Evolutionary conservation across 2,797 vertebrate genomes (phyloP).

Genomic region (Pipistrellus nathusii): DNA sequence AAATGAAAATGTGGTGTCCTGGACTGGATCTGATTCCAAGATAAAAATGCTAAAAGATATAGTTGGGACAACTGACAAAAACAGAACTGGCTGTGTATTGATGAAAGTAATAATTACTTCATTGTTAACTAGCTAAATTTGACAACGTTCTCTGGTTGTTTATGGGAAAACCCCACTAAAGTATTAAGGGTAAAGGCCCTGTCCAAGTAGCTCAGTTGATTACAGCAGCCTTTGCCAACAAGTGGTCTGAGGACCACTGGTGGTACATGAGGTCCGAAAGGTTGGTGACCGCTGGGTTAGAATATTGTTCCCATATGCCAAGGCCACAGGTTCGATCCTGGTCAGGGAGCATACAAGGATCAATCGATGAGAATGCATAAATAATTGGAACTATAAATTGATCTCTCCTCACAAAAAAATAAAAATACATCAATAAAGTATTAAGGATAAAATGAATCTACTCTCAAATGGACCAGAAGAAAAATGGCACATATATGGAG

Average conservation of each 20-base stretch:
- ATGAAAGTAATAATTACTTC: rapidly evolving
- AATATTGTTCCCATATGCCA: not conserved
- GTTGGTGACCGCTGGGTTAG: not conserved
- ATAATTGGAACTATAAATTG: not conserved
- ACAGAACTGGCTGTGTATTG: no score
- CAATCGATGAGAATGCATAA: not conserved
- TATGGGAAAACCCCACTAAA: not conserved
- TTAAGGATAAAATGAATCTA: not conserved
- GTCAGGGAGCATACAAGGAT: not conserved
- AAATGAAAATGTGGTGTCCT: not conserved
- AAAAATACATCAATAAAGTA: not conserved
- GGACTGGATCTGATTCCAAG: not conserved
- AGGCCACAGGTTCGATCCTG: not conserved
- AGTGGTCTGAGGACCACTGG: no score
- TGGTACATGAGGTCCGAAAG: not conserved
- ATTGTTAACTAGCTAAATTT: not conserved
- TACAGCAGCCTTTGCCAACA: not conserved
- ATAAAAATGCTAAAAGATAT: not conserved
- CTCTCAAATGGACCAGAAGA: not conserved
- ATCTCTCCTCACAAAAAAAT: not conserved
- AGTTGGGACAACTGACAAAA: not conserved
- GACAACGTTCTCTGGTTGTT: not conserved
- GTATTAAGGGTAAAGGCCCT: not conserved
- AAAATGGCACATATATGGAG: not conserved
- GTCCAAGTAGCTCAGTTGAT: not conserved